Base-by-base conservation (phyloP, 1,140 invertebrate species). In the Drosophila littoralis region DNA sequence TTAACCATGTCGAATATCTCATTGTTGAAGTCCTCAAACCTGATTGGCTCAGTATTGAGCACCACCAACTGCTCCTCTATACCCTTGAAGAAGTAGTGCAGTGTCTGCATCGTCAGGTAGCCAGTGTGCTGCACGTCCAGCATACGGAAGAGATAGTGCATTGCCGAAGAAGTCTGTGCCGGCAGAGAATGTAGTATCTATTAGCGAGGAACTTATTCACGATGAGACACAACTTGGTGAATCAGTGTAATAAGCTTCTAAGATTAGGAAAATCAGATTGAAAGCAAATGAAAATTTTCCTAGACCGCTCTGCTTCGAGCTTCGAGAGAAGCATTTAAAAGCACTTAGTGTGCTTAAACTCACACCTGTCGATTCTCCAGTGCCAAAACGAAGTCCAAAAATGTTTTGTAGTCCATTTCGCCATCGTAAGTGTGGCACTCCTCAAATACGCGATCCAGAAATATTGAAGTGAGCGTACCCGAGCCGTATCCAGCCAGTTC, bases 1-100 rank as follows among this genome's bases (percentile, higher is more conserved):
- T 97, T 96, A 0, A 99, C 97, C 98, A 99, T 99, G 93, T 99
- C 98, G 93, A 99, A 99, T 79, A 99, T 98, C 93, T 99, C 98
- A 93, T 99, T 97, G 93, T 98, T 98, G 0, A 99, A 96, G 93
- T 99, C 97, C 77, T 98, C 96, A 93, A 99, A 99, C 74, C 95
- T 95, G 1, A 98, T 96, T 1, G 96, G 95, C 77, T 98, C 97
- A 65, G 97, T 96, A 9, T 96, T 96, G 92, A 97, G 96, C 10
- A 95, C 93, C 38, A 94, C 94, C 94, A 99, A 96, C 92, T 98
- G 96, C 71, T 98, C 96, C 93, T 98, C 96, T 76, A 99, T 98
- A 10, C 97, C 97, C 95, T 97, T 95, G 84, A 98, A 99, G 92
- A 99, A 99, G 92, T 97, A 99, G 89, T 98, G 97, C 0, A 99